Evolutionary conservation across 2,113 vertebrate species (phyloP).

Genomic region (Sakesphorus luctuosus): DNA sequence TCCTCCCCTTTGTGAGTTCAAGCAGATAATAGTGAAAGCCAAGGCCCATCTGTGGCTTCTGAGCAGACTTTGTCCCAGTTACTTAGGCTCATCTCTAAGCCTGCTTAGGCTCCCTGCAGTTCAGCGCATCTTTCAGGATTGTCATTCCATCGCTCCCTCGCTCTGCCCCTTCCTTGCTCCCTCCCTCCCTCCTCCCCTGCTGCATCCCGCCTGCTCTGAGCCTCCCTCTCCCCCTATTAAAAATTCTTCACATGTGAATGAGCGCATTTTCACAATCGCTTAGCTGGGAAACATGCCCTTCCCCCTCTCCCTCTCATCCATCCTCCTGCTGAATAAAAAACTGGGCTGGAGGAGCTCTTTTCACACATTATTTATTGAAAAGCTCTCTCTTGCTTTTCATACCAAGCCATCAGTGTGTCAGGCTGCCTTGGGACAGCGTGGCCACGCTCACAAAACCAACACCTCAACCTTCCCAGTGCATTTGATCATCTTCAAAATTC

Average conservation of each 20-base stretch:
- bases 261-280: neutral
- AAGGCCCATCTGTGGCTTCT: constrained; percentile 47
- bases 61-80: constrained; percentile 58
- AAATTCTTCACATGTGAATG: constrained; percentile 30
- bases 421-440: neutral
- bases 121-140: constrained; percentile 63
- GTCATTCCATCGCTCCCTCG: neutral
- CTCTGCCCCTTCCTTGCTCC: neutral
- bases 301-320: neutral
- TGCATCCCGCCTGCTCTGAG: neutral
- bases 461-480: neutral
- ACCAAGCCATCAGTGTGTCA: neutral
- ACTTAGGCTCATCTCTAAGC: constrained; percentile 62
- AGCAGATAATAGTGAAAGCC: constrained; percentile 42
- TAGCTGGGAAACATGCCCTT: neutral
- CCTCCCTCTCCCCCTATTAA: neutral
- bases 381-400: neutral
- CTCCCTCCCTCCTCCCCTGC: neutral
- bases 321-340: neutral
- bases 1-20: neutral
- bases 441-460: neutral
- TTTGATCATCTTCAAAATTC: neutral
- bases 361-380: neutral
- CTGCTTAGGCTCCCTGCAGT: constrained; percentile 48
- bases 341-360: neutral